Conservation (phyloP, 2,797 vertebrate species). For the Alauda arvensis region DNA sequence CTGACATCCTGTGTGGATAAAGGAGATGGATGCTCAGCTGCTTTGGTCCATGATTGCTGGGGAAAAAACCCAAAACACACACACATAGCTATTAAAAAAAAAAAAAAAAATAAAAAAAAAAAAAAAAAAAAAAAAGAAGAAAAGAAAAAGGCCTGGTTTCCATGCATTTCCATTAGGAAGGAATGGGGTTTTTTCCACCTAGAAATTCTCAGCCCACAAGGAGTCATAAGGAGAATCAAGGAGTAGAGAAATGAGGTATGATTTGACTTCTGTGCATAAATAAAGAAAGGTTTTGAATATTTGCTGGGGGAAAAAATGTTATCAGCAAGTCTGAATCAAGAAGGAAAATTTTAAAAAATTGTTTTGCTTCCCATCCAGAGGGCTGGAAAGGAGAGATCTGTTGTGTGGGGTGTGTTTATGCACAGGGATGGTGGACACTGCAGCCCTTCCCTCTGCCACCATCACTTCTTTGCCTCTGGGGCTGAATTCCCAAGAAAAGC, state of each 20-base stretch:
- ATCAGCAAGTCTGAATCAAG: neutral
- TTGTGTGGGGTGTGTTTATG: neutral
- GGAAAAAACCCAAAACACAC: rapidly evolving
- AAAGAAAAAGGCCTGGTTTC: rapidly evolving
- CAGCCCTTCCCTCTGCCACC: neutral
- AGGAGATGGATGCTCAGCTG: neutral
- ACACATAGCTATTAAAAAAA: neutral
- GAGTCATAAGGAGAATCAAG: neutral
- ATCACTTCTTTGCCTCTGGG: neutral
- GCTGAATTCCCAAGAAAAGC: neutral
- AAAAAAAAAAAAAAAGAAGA: too few species aligned
- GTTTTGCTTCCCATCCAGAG: neutral
- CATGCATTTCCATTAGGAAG: neutral
- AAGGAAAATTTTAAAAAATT: neutral
- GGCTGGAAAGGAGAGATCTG: neutral
- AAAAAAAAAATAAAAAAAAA: too few species aligned
- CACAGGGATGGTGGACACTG: rapidly evolving
- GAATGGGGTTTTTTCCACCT: neutral
- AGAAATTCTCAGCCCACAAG: neutral
- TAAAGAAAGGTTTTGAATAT: neutral
- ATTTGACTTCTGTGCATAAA: neutral
- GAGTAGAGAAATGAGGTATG: neutral
- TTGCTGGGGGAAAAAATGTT: neutral
- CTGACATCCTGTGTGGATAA: neutral
- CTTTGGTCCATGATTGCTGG: neutral